Conservation (phyloP, 2,888 invertebrate species). For the Heteropelma amictum region DNA sequence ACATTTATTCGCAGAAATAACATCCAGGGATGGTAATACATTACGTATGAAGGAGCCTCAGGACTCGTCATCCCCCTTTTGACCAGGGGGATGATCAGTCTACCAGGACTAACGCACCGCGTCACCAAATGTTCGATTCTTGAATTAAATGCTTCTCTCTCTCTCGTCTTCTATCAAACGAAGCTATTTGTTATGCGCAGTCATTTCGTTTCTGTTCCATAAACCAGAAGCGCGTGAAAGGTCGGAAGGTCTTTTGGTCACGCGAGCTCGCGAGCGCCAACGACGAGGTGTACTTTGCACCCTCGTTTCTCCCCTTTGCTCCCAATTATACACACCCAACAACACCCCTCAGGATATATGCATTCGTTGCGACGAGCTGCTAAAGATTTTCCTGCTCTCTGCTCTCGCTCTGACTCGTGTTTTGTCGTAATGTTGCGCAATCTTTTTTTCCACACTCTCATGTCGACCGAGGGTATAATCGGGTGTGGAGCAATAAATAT, state of each 20-base stretch:
- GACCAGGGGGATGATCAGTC: slow-evolving; percentile 68
- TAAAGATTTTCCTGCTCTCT: too few species aligned
- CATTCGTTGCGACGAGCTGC: too few species aligned
- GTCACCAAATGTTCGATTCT: slow-evolving; percentile 73
- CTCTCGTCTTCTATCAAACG: slow-evolving; percentile 42
- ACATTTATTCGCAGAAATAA: too few species aligned
- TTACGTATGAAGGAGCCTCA: too few species aligned
- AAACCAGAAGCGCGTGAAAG: too few species aligned
- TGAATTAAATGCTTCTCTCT: slow-evolving; percentile 69
- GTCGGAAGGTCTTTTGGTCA: slow-evolving; percentile 16
- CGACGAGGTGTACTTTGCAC: slow-evolving; percentile 56
- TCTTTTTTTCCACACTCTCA: slow-evolving; percentile 28
- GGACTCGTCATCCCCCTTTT: too few species aligned
- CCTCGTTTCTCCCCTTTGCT: slow-evolving; percentile 14
- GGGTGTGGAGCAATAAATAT: neutral
- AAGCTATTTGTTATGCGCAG: slow-evolving; percentile 2
- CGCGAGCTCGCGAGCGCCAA: too few species aligned
- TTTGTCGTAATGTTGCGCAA: slow-evolving; percentile 2
- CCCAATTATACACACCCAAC: neutral
- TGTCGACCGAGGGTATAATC: neutral
- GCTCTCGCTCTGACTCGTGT: too few species aligned
- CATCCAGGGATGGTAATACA: too few species aligned
- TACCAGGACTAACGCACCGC: slow-evolving; percentile 74
- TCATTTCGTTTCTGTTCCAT: neutral
- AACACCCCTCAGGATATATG: slow-evolving; percentile 38